Base-by-base conservation (phyloP, 92 coral and sea anemone species). In the Plumapathes pennacea region DNA sequence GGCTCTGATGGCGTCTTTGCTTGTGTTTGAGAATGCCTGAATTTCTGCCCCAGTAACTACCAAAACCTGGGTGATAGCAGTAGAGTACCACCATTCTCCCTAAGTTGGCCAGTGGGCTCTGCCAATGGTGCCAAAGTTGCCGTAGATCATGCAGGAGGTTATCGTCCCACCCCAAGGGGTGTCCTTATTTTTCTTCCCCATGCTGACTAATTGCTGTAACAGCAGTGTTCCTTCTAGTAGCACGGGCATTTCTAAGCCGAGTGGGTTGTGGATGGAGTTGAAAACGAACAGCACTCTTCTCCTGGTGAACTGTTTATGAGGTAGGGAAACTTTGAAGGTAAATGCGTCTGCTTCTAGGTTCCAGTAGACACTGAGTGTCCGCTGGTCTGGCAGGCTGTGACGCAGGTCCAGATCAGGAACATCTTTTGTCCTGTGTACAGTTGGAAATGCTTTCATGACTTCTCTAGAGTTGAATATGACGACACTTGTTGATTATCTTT, bases 11-110 rank as follows among this genome's bases (percentile, higher is more conserved):
- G 66, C 66, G 10, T 41, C 52, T 34, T 53, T 15, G 21, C 74
- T 66, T 12, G 63, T 62, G 32, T 66, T 62, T 14, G 63, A 51
- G 53, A 66, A 66, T 19, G 62, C 63, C 25, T 38, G 74, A n/a
- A 66, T 38, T 20, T 66, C 74, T 33, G 22, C 18, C 29, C 21
- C 22, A 10, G 12, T 12, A 23, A 51, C 41, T 13, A 21, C 52
- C 41, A 4, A 13, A 23, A 11, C 11, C 18, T 15, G 60, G 46
- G 34, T 48, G 71, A 47, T 62, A 61, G 25, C 56, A 49, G 29
- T 63, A n/a, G 5, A 30, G 63, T 7, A n/a, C n/a, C n/a, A n/a
- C n/a, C n/a, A 67, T 29, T 28, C 45, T 30, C 44, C 41, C 74
- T 54, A 67, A 25, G 29, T 53, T 44, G 5, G n/a, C 33, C 17